Evolutionary conservation across 2,797 vertebrate genomes (phyloP).

Genomic region (Eulemur rubriventer): DNA sequence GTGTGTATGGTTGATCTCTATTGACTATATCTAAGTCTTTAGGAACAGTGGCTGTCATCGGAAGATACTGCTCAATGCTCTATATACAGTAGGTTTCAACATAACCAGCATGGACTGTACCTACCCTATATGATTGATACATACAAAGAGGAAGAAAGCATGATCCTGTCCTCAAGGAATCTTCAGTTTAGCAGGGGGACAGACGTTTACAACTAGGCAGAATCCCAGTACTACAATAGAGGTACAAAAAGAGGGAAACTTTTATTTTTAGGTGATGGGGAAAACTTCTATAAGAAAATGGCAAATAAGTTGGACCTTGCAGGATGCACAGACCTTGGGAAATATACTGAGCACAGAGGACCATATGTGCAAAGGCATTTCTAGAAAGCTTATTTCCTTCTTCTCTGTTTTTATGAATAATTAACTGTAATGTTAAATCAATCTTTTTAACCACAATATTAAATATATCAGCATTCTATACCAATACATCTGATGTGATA

Average conservation of each 20-base stretch:
- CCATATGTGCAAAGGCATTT: background rate
- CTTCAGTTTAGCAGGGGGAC: background rate
- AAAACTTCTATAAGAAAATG: background rate
- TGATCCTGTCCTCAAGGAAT: background rate
- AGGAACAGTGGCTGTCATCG: background rate
- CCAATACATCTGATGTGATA: background rate
- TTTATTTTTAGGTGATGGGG: background rate
- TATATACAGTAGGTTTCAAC: background rate
- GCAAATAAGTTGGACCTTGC: background rate
- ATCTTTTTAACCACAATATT: background rate
- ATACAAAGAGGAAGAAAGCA: background rate
- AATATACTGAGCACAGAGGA: background rate
- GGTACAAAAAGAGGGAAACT: background rate
- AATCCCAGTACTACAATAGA: background rate
- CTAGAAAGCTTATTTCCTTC: background rate
- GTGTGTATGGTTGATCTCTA: background rate
- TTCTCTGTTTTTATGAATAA: background rate
- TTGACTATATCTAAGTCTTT: background rate
- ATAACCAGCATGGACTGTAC: background rate
- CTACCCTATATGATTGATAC: background rate
- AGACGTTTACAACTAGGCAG: background rate
- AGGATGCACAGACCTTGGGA: background rate
- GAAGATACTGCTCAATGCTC: background rate
- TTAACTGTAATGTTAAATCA: background rate
- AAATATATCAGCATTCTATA: background rate